Evolutionary conservation across 2,888 invertebrate species (phyloP).

Genomic region (Isoperla grammatica): DNA sequence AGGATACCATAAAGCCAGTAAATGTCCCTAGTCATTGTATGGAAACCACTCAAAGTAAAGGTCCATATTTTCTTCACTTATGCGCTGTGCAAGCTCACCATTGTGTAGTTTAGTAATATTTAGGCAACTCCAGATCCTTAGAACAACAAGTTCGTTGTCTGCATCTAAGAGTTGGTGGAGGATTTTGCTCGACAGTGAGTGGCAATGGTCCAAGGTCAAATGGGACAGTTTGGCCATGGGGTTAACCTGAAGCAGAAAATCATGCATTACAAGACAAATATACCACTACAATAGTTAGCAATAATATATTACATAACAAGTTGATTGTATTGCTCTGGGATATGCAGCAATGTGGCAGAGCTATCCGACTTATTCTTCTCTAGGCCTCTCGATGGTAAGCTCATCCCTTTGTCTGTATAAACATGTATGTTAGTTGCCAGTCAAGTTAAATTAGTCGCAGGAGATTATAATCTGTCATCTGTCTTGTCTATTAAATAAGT

Average conservation of each 20-base stretch:
- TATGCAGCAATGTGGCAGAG: too few species aligned
- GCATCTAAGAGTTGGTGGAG: slow-evolving; percentile 35
- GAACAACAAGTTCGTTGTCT: slow-evolving; percentile 37
- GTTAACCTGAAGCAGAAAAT: slow-evolving; percentile 35
- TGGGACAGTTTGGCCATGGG: slow-evolving; percentile 37
- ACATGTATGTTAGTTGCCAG: too few species aligned
- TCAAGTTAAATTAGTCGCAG: too few species aligned
- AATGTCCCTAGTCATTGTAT: slow-evolving; percentile 21
- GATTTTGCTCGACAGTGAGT: slow-evolving; percentile 32
- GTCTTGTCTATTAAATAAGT: too few species aligned
- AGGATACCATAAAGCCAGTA: too few species aligned
- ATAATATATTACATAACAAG: too few species aligned
- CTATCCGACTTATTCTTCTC: too few species aligned
- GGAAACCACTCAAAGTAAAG: slow-evolving; percentile 37
- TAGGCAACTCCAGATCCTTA: slow-evolving; percentile 39
- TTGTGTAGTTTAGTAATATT: slow-evolving; percentile 34
- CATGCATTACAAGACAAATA: not conserved
- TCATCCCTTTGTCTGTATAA: too few species aligned
- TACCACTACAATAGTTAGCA: too few species aligned
- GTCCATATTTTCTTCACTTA: slow-evolving; percentile 37
- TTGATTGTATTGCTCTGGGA: too few species aligned
- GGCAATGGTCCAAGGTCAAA: slow-evolving; percentile 38
- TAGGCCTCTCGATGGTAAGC: too few species aligned
- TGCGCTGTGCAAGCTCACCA: slow-evolving; percentile 30
- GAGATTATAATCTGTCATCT: too few species aligned